Evolutionary conservation across 2,888 invertebrate species (phyloP).

Genomic region (Drosophila melanosoma): DNA sequence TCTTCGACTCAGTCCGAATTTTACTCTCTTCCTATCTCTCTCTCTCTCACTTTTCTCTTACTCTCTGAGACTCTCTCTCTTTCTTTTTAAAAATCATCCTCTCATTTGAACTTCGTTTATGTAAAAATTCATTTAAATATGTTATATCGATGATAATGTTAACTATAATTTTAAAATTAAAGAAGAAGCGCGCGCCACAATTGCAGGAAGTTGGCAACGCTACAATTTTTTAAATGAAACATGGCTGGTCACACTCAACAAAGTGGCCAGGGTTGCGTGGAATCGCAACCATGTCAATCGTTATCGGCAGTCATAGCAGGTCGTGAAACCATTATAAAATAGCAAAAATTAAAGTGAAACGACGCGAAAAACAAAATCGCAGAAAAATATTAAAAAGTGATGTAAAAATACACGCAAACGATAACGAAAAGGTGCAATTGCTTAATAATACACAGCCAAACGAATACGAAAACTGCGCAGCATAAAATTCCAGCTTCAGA

Average conservation of each 20-base stretch:
- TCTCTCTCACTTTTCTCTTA: neutral
- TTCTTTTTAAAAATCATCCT: neutral
- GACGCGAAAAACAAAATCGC: constrained; percentile 56
- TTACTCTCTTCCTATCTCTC: too few relatives aligned
- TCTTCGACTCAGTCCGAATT: neutral
- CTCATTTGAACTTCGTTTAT: neutral
- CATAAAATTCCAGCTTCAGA: constrained; percentile 42
- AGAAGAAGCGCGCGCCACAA: neutral
- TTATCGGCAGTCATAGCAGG: constrained; percentile 61
- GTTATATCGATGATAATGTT: neutral
- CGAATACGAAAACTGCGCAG: constrained; percentile 32
- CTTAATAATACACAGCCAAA: constrained; percentile 18
- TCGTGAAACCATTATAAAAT: constrained; percentile 73
- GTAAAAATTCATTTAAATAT: neutral
- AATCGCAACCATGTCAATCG: constrained; percentile 33
- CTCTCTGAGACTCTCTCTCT: neutral
- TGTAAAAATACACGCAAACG: constrained; percentile 47
- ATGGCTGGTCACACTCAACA: constrained; percentile 21
- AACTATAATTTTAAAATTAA: neutral
- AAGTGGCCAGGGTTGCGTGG: constrained; percentile 35
- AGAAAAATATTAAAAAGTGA: constrained; percentile 31
- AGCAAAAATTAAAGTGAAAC: constrained; percentile 69
- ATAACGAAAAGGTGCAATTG: constrained; percentile 51
- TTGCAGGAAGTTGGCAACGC: constrained; percentile 18
- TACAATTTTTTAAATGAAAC: accelerated